These are phyloP conservation scores for Arothron firmamentum DNA, from an alignment of 2,113 vertebrate genomes.

Conservation along the genomic window DNA sequence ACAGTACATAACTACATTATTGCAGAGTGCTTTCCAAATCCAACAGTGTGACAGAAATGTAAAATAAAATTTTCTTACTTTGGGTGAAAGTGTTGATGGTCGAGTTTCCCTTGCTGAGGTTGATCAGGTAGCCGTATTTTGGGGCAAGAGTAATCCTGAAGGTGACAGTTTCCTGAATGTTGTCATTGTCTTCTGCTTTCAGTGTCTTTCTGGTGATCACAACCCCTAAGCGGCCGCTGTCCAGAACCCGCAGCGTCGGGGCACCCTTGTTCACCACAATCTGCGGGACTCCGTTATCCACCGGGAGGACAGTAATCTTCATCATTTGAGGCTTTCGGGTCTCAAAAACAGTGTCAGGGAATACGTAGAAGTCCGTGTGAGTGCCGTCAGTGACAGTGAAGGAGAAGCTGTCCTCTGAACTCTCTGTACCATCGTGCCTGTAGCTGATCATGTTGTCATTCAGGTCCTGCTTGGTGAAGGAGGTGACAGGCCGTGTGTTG, in stretches of 20 bases:
- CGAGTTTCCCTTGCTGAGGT: slow-evolving; percentile 86
- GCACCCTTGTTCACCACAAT: slow-evolving; percentile 86
- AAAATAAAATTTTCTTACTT: slow-evolving; percentile 75
- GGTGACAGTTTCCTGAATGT: slow-evolving; percentile 73
- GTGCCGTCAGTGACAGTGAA: slow-evolving; percentile 93
- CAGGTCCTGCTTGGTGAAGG: slow-evolving; percentile 92
- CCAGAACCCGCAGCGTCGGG: slow-evolving; percentile 78
- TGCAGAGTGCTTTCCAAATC: too few relatives aligned
- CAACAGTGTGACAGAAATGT: neutral
- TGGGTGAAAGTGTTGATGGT: slow-evolving; percentile 88
- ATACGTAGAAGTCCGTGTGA: slow-evolving; percentile 90
- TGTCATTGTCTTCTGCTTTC: slow-evolving; percentile 89
- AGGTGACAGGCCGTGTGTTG: slow-evolving; percentile 73
- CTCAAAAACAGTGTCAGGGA: slow-evolving; percentile 87
- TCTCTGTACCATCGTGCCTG: slow-evolving; percentile 87
- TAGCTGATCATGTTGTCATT: slow-evolving; percentile 95
- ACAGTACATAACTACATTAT: too few relatives aligned
- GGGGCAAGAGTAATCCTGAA: slow-evolving; percentile 81
- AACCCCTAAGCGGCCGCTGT: slow-evolving; percentile 84
- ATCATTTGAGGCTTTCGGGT: slow-evolving; percentile 87
- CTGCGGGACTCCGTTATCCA: slow-evolving; percentile 87
- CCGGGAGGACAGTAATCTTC: slow-evolving; percentile 81
- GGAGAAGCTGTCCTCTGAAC: slow-evolving; percentile 87
- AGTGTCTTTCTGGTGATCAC: slow-evolving; percentile 87
- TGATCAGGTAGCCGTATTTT: slow-evolving; percentile 85